A percentile compares a stretch with the other conserved stretches of the same genome.
Evolutionary conservation across 1,140 invertebrate genomes (phyloP).

Genomic region (Hormaphis cornu): DNA sequence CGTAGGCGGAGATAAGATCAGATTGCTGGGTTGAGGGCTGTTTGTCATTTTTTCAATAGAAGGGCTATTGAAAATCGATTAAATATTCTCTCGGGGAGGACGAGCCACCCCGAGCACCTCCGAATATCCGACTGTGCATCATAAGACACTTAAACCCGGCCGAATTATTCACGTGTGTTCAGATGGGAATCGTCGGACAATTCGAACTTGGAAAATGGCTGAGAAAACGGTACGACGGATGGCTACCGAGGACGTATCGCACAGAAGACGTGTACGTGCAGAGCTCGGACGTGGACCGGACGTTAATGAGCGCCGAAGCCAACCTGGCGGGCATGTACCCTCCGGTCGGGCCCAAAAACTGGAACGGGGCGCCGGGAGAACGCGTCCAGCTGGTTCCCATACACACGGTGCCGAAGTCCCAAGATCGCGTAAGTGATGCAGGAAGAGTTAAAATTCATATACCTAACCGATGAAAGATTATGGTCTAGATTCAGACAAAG

Average conservation of each 20-base stretch:
- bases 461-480: too few relatives aligned
- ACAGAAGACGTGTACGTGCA: slow-evolving; percentile 55
- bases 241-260: slow-evolving; percentile 48
- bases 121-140: too few relatives aligned
- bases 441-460: too few relatives aligned
- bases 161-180: too few relatives aligned
- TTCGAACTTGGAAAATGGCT: slow-evolving; percentile 61
- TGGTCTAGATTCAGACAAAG: too few relatives aligned
- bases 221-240: slow-evolving; percentile 46
- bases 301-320: slow-evolving; percentile 76
- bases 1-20: too few relatives aligned
- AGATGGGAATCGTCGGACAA: slow-evolving; percentile 69
- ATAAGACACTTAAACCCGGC: too few relatives aligned
- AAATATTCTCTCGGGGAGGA: too few relatives aligned
- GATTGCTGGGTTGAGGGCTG: too few relatives aligned
- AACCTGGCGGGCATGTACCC: slow-evolving; percentile 73
- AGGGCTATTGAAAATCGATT: too few relatives aligned
- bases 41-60: too few relatives aligned
- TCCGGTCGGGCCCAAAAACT: slow-evolving; percentile 48
- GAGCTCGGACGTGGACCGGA: slow-evolving; percentile 78
- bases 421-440: slow-evolving; percentile 52
- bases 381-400: slow-evolving; percentile 76
- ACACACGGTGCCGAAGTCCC: slow-evolving; percentile 58
- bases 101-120: too few relatives aligned
- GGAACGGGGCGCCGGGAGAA: slow-evolving; percentile 48